Evolutionary conservation across 1,140 invertebrate species (phyloP).

Genomic region (Elysia chlorotica): DNA sequence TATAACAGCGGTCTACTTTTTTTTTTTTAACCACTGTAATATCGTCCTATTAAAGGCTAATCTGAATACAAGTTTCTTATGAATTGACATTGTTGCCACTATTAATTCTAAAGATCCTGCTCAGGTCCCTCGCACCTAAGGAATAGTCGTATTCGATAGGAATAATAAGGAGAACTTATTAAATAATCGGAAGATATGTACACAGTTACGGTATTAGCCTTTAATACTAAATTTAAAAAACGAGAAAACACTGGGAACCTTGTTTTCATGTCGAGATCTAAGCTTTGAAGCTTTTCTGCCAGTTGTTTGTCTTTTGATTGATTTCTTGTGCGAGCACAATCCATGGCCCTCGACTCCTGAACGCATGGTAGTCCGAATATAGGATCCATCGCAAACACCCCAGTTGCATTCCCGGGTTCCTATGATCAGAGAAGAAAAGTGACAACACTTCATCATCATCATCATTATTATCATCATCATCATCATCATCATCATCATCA

Average conservation of each 20-base stretch:
- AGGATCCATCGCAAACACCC: neutral
- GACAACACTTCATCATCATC: neutral
- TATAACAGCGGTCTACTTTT: no score
- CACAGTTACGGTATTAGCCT: no score
- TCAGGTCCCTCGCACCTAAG: no score
- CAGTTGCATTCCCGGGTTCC: neutral
- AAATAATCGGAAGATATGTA: no score
- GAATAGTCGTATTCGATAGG: no score
- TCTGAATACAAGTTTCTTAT: no score
- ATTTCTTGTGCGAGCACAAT: neutral
- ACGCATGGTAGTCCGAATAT: neutral
- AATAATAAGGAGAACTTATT: no score
- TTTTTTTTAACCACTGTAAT: no score
- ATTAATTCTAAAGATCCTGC: no score
- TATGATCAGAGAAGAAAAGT: neutral
- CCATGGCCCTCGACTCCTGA: constrained; percentile 1
- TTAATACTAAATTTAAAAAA: no score
- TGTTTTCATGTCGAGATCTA: neutral
- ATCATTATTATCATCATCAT: neutral
- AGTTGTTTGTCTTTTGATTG: constrained; percentile 3
- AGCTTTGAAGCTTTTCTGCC: neutral
- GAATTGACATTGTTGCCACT: no score
- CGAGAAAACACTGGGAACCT: constrained; percentile 18
- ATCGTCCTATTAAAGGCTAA: no score
- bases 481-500: neutral